Percentiles rank a stretch among this genome's conserved stretches.
phyloP scores from a whole-genome alignment of 2,113 vertebrate species.

The Formicarius rufipectus region DNA sequence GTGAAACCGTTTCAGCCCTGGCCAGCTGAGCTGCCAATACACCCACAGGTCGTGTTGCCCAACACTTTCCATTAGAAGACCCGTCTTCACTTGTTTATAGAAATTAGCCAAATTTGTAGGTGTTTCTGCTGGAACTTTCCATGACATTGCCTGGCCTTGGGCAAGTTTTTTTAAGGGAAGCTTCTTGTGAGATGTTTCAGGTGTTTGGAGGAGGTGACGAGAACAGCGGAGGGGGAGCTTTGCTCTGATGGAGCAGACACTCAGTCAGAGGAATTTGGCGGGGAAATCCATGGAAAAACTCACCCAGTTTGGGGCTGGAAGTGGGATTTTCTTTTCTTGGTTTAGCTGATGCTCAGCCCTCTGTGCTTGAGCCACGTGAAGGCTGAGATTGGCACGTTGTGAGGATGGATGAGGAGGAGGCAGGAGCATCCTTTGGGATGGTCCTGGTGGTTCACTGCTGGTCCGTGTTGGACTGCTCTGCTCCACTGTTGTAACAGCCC shows the following conservation, averaged over 20 bases:
- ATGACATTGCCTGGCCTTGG: not conserved
- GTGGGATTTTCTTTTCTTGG: not conserved
- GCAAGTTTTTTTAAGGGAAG: not conserved
- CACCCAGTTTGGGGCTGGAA: not conserved
- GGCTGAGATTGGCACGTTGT: not conserved
- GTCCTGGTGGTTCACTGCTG: not conserved
- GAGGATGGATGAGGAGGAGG: not conserved
- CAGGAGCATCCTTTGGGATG: not conserved
- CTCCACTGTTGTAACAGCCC: not conserved
- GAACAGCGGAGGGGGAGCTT: not conserved
- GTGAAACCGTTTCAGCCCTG: not conserved
- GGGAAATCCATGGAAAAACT: not conserved
- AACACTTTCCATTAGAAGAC: conserved; percentile 4
- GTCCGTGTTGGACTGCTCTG: not conserved
- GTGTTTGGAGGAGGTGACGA: not conserved
- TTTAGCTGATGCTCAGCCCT: not conserved
- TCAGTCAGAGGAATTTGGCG: rapidly evolving
- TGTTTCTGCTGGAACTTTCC: not conserved
- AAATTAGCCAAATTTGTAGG: not conserved
- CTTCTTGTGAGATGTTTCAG: not conserved
- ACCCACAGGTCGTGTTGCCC: not conserved
- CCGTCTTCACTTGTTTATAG: not conserved
- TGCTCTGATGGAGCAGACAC: not conserved
- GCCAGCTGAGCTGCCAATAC: not conserved
- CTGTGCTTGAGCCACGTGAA: not conserved